Percentiles rank a stretch among this genome's conserved stretches.
These are phyloP conservation scores for Punctoribates punctum DNA, from an alignment of 2,888 invertebrate genomes.

Conservation along the genomic window DNA sequence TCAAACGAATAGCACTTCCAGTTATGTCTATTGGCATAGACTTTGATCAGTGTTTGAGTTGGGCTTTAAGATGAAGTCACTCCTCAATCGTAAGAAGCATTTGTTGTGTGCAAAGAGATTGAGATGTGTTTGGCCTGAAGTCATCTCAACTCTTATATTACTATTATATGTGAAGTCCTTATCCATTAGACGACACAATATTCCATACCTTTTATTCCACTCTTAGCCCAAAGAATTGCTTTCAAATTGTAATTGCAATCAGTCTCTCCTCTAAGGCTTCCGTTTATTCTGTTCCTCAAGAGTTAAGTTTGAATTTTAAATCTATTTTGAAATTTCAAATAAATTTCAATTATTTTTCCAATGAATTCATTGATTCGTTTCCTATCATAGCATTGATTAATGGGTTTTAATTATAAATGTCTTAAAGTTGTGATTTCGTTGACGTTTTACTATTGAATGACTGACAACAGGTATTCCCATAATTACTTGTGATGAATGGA, in stretches of 20 bases:
- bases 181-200: slow-evolving; percentile 22
- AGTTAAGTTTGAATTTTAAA: too few relatives aligned
- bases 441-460: neutral
- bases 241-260: slow-evolving; percentile 13
- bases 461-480: slow-evolving; percentile 9
- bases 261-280: neutral
- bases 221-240: neutral
- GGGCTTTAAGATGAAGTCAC: neutral
- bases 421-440: neutral
- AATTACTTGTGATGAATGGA: slow-evolving; percentile 12
- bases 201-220: neutral
- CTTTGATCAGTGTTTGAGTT: slow-evolving; percentile 10
- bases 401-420: neutral
- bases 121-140: slow-evolving; percentile 26
- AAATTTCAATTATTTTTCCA: neutral
- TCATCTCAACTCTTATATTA: slow-evolving; percentile 18
- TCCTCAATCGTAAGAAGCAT: slow-evolving; percentile 1
- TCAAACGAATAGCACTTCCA: neutral
- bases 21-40: slow-evolving; percentile 6
- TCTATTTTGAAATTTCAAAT: neutral
- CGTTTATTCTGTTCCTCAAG: neutral
- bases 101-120: slow-evolving; percentile 5
- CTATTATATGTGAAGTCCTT: slow-evolving; percentile 8
- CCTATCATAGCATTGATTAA: neutral
- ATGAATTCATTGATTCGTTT: too few relatives aligned